Evolutionary conservation across 2,113 vertebrate genomes (phyloP), one percentile per base, ranked within the genome.

Genomic region (Saimiri boliviensis): DNA sequence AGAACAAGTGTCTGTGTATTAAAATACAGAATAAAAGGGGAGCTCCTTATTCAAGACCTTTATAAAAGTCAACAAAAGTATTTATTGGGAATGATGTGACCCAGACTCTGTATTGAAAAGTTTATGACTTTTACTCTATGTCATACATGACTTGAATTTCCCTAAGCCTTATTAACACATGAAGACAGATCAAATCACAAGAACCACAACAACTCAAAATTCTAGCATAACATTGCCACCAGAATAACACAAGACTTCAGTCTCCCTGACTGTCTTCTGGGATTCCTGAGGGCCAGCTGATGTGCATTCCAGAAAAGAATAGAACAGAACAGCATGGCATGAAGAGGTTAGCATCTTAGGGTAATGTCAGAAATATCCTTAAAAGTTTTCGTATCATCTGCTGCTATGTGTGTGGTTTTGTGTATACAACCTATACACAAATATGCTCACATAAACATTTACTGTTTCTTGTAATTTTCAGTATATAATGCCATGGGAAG

Each of bases 131-230:
- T 89, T 68, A 68, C 4, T 80, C 14, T 71, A 5, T 1, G 74
- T 96, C 20, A 96, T 71, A 54, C 10, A 71, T 82, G 37, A 93
- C 66, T 94, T 91, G 54, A 71, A 91, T 56, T 89, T 95, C 56
- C 70, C 79, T 30, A 86, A 86, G 32, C 14, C 47, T 86, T 58
- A 93, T 66, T 80, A 52, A 71, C 35, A 20, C 58, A 6, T 83
- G 16, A 90, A 47, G 30, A 88, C 30, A 95, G 68, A 88, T 89
- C 66, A 86, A 89, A 42, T 76, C 4, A 30, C 45, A 74, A 70
- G 77, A 82, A 68, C 83, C 30, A 32, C 20, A 94, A 40, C 17
- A 86, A 66, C 8, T 92, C 10, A 93, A 17, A 56, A 45, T 37
- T 32, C 20, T 35, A 49, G 32, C 14, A n/a, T 87, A 83, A 63